Conservation (phyloP, 2,113 vertebrate species). For the Chascanopsetta lugubris region DNA sequence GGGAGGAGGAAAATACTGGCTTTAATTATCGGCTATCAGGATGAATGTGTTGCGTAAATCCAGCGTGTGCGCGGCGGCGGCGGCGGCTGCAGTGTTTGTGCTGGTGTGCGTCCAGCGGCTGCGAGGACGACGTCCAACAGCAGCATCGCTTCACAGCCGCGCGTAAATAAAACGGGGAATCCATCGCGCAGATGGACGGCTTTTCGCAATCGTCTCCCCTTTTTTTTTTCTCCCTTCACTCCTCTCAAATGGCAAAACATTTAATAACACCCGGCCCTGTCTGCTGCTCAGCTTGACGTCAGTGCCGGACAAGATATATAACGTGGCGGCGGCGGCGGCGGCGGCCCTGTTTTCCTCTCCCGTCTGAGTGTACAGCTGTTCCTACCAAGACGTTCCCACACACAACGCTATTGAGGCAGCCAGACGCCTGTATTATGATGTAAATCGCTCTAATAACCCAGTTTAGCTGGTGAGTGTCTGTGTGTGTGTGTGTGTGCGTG, state of each 20-base stretch:
- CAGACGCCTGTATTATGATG: conserved; percentile 82
- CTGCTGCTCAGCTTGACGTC: conserved; percentile 34
- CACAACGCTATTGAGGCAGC: conserved; percentile 76
- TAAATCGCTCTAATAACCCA: conserved; percentile 84
- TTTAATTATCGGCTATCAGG: conserved; percentile 60
- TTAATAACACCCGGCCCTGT: conserved; percentile 15
- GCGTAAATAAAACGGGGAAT: conserved; percentile 25
- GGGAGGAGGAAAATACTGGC: conserved; percentile 35
- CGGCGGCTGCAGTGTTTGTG: too few species aligned
- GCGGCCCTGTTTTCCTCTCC: conserved; percentile 48
- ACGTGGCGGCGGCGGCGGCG: conserved; percentile 37
- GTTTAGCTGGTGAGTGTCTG: conserved; percentile 73
- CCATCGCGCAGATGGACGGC: conserved; percentile 1
- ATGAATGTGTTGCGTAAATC: conserved; percentile 41
- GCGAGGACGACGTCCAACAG: conserved; percentile 1
- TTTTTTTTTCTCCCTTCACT: not conserved
- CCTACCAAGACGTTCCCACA: conserved; percentile 77
- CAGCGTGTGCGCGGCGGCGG: conserved; percentile 23
- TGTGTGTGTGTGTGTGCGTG: conserved; percentile 26
- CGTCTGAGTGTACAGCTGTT: conserved; percentile 77
- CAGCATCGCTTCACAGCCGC: not conserved
- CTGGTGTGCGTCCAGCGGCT: conserved; percentile 34
- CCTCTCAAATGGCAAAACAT: conserved; percentile 18
- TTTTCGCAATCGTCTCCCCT: conserved; percentile 2
- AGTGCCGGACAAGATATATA: conserved; percentile 56